phyloP scores from a whole-genome alignment of 1,140 invertebrate genomes.

The Megalopta genalis region DNA sequence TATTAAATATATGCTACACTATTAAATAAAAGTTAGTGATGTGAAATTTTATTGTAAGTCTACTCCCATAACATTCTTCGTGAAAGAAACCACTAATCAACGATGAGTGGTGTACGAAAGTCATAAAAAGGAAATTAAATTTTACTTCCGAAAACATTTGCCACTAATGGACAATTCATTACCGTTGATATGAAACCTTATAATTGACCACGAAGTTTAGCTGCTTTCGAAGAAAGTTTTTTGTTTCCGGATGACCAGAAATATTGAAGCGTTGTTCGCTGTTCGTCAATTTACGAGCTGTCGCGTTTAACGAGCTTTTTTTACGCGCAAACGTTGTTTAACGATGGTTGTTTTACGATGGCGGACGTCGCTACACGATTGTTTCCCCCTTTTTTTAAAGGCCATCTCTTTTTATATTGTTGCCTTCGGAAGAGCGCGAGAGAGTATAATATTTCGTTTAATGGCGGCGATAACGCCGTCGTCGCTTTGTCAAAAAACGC shows the following conservation, averaged over 20 bases:
- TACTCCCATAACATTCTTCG: too few species aligned
- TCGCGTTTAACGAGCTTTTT: constrained; percentile 19
- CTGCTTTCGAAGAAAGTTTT: neutral
- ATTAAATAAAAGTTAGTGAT: too few species aligned
- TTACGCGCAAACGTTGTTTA: constrained; percentile 14
- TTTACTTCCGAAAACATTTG: too few species aligned
- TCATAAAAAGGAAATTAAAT: too few species aligned
- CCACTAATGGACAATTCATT: too few species aligned
- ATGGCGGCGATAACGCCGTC: constrained; percentile 34
- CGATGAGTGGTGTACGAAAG: too few species aligned
- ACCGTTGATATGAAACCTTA: too few species aligned
- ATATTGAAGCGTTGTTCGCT: neutral
- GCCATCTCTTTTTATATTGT: constrained; percentile 8
- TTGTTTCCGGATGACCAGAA: neutral
- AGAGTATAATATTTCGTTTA: constrained; percentile 26
- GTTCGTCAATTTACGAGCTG: constrained; percentile 35
- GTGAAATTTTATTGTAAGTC: too few species aligned
- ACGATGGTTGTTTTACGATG: constrained; percentile 16
- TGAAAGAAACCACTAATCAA: too few species aligned
- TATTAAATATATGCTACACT: too few species aligned
- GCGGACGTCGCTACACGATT: neutral
- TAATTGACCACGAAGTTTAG: neutral
- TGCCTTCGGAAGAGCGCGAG: neutral
- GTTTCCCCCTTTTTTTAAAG: neutral
- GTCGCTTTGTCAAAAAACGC: constrained; percentile 39